Conservation (phyloP, 2,113 vertebrate species). For the Polyodon spathula region DNA sequence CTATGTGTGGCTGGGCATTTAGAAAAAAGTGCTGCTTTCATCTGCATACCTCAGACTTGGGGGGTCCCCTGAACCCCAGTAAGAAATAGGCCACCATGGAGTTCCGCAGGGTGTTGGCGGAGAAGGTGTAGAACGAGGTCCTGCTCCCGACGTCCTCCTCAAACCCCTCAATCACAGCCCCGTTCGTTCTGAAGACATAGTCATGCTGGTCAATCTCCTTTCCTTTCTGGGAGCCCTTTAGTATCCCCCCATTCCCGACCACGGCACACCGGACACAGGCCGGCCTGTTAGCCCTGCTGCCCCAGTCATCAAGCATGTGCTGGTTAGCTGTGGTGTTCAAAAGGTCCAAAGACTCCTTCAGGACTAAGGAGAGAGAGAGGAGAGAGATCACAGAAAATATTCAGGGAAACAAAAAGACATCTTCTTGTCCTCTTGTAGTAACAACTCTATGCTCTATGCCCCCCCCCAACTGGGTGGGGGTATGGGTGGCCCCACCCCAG, state of each 20-base stretch:
- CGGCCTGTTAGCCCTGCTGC: not conserved
- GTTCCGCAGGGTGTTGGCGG: slow-evolving; percentile 66
- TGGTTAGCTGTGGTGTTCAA: slow-evolving; percentile 48
- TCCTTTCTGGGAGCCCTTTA: slow-evolving; percentile 53
- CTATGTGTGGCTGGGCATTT: no score
- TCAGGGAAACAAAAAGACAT: not conserved
- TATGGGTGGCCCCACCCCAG: no score
- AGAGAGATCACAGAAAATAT: not conserved
- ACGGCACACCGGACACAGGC: slow-evolving; percentile 50
- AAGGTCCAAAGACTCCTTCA: slow-evolving; percentile 39
- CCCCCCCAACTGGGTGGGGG: no score
- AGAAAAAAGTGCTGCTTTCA: no score
- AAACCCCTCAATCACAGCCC: slow-evolving; percentile 52
- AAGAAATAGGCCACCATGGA: slow-evolving; percentile 44
- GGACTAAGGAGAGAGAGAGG: slow-evolving; percentile 29
- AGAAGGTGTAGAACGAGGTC: slow-evolving; percentile 68
- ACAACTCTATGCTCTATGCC: not conserved
- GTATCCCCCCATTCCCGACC: slow-evolving; percentile 62
- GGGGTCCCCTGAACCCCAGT: slow-evolving; percentile 40
- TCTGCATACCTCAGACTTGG: slow-evolving; percentile 34
- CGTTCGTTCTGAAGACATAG: slow-evolving; percentile 71
- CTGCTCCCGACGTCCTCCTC: slow-evolving; percentile 60
- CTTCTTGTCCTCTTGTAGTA: no score
- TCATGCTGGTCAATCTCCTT: slow-evolving; percentile 60
- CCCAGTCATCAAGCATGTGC: slow-evolving; percentile 56